phyloP scores from a whole-genome alignment of 2,888 invertebrate species.

The Galeruca laticollis region DNA sequence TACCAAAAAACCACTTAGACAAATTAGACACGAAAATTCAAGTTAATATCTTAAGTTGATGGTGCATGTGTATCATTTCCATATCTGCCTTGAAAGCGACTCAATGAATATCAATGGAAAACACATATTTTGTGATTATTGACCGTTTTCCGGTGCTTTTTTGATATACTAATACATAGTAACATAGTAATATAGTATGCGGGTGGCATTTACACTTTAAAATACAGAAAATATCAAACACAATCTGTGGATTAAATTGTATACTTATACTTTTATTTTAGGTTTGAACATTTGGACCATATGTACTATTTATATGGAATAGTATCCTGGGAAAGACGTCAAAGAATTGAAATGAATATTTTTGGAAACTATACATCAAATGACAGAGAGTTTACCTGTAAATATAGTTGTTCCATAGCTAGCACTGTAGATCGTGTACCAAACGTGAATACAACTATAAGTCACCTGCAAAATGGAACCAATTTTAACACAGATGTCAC shows the following conservation, averaged over 20 bases:
- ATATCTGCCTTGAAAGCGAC: too few relatives aligned
- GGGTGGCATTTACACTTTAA: too few relatives aligned
- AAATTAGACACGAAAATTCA: too few relatives aligned
- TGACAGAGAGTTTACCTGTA: constrained; percentile 66
- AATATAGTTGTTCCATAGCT: constrained; percentile 69
- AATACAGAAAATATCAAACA: too few relatives aligned
- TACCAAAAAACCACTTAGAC: too few relatives aligned
- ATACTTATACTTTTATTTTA: constrained; percentile 48
- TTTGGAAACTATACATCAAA: constrained; percentile 68
- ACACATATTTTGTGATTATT: too few relatives aligned
- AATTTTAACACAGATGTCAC: constrained; percentile 69
- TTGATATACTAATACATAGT: too few relatives aligned
- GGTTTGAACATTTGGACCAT: constrained; percentile 69
- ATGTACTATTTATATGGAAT: constrained; percentile 70
- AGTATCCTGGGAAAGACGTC: constrained; percentile 73
- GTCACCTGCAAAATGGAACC: constrained; percentile 69
- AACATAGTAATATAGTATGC: too few relatives aligned
- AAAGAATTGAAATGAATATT: constrained; percentile 70
- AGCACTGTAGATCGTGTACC: constrained; percentile 74
- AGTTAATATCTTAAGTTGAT: too few relatives aligned
- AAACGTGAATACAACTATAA: constrained; percentile 70
- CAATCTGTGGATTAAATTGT: background rate
- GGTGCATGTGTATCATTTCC: too few relatives aligned
- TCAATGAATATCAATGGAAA: too few relatives aligned
- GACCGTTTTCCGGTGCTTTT: too few relatives aligned